These are phyloP conservation scores for Ammodytes marinus DNA, from an alignment of 2,113 vertebrate genomes.

Conservation along the genomic window DNA sequence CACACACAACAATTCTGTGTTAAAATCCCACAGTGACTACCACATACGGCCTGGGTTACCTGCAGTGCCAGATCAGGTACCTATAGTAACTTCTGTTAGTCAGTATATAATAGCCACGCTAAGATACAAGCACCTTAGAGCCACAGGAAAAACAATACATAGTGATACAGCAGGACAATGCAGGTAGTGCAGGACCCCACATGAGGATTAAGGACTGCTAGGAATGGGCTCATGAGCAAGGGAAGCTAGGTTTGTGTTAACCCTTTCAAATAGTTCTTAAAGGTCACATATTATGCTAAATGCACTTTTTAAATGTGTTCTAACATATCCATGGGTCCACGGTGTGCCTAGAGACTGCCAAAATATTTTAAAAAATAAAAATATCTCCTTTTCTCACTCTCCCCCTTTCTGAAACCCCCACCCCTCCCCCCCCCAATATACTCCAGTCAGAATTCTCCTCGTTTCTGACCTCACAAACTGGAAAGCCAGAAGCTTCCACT, in stretches of 20 bases:
- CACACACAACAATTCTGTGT: slow-evolving; percentile 10
- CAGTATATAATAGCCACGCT: not conserved
- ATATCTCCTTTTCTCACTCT: too few species aligned
- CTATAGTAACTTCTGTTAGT: too few species aligned
- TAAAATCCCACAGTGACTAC: slow-evolving; percentile 40
- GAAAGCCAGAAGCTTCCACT: too few species aligned
- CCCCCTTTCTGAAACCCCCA: too few species aligned
- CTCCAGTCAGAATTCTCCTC: too few species aligned
- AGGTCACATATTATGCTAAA: too few species aligned
- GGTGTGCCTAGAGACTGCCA: too few species aligned
- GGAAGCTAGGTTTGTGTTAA: not conserved
- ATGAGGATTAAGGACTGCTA: not conserved
- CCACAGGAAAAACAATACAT: not conserved
- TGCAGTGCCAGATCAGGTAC: slow-evolving; percentile 10
- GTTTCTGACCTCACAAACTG: too few species aligned
- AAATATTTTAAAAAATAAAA: too few species aligned
- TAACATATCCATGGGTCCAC: too few species aligned
- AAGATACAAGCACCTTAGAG: slow-evolving; percentile 21
- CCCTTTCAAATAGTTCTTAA: not conserved
- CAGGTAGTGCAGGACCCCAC: not conserved
- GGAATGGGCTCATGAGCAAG: not conserved
- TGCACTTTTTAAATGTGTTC: too few species aligned
- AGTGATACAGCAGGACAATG: not conserved
- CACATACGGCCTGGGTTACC: slow-evolving; percentile 24
- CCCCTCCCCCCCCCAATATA: too few species aligned